Evolutionary conservation across 1,140 invertebrate genomes (phyloP), one percentile per base, ranked within the genome.

Genomic region (Harpegnathos saltator): DNA sequence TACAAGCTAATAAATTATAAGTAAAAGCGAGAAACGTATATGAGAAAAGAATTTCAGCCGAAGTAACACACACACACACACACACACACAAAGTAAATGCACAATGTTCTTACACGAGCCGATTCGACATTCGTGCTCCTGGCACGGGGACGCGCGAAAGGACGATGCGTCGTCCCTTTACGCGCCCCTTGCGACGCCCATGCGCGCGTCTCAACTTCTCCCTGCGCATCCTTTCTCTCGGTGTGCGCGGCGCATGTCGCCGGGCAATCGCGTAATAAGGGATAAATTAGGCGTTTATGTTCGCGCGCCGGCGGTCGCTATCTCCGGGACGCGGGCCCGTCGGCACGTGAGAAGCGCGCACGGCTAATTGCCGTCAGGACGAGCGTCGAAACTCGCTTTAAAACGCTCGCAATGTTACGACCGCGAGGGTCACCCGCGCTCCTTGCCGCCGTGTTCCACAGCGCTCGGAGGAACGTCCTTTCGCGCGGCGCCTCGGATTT

Each of bases 201-300:
- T 73, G 73, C 29, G n/a, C n/a, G n/a, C n/a, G n/a, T n/a, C n/a
- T n/a, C n/a, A n/a, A n/a, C n/a, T n/a, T n/a, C n/a, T 12, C 33
- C 14, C 44, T 50, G 14, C 29, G 24, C n/a, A 22, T 65, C 59
- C 59, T 75, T 75, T 75, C 59, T 75, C 59, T 14, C 11, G n/a
- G 19, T 65, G 33, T 65, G 33, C 29, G 62, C 44, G 33, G 58
- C 33, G 44, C 38, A 62, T 62, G 58, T 74, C 38, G 38, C 22
- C 56, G 33, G 38, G 72, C 59, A 75, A 65, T 75, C 73, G 59
- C 73, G 59, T 75, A 75, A 75, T 75, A 75, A 75, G 44, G 65
- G 44, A 75, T 75, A 75, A 75, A 75, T 75, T 65, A 75, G 50
- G n/a, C 44, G 15, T 75, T 75, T 54, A 75, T 75, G 44, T 65